Base-by-base conservation (phyloP, 1,140 invertebrate species). In the Drosophila persimilis region DNA sequence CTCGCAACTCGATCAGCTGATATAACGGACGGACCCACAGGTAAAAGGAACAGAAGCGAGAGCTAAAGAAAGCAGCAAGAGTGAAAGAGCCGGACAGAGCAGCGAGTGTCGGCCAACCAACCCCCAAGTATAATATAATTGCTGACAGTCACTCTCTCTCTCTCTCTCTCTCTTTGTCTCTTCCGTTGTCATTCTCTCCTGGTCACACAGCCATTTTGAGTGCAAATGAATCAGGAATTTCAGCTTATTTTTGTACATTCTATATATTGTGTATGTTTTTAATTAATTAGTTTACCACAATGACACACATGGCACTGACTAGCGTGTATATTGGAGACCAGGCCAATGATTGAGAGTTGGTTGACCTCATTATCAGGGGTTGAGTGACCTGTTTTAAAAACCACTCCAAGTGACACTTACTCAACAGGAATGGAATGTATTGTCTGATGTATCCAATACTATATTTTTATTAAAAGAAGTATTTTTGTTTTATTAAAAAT, bases 341-440 rank as follows among this genome's bases (percentile, higher is more conserved):
- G 3, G 13, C 20, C 29, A 15, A 9, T 43, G 29, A 24, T n/a
- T 45, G 72, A 54, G 31, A 48, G 78, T 88, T 86, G 81, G 78
- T 86, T 86, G 83, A 88, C 83, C 83, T 86, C 83, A 86, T 86
- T 88, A 47, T 29, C 58, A 62, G 59, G 74, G 71, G 83, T 88
- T 86, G 83, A 86, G 83, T 88, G 83, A 86, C 83, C 83, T 81
- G 74, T 39, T 86, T 78, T 74, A 39, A 50, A 13, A 26, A 11
- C 24, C 22, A 22, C 48, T 20, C 51, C 17, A 29, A 8, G 3
- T 15, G 2, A 6, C 20, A 54, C 43, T 46, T 15, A 46, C 54
- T 31, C 51, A 39, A 20, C 26, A 35, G 48, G 7, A 39, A 11
- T 11, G 48, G 7, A 39, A 11, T 11, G 15, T 35, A 35, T 39